Percentiles rank a stretch among this genome's conserved stretches.
Conservation (phyloP, 2,113 vertebrate genomes). For the Mormyrus iriodes region DNA sequence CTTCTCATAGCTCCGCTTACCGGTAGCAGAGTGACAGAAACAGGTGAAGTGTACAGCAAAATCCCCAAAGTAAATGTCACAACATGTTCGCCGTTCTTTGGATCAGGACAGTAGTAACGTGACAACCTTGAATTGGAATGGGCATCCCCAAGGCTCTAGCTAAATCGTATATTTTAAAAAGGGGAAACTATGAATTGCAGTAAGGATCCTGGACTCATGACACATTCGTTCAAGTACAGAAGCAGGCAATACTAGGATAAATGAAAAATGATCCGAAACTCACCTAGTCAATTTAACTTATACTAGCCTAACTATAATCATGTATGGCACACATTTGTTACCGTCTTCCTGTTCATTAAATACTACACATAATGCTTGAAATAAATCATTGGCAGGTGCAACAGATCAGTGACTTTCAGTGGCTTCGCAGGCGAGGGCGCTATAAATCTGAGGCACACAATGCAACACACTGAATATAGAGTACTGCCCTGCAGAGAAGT, state of each 20-base stretch:
- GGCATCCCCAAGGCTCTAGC: constrained; percentile 14
- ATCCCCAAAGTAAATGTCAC: constrained; percentile 22
- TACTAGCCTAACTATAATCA: neutral
- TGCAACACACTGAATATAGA: no score
- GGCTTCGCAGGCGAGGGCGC: neutral
- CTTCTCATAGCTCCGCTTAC: constrained; percentile 11
- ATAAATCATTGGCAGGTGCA: constrained; percentile 9
- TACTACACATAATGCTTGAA: neutral
- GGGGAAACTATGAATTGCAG: neutral
- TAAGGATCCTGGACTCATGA: neutral
- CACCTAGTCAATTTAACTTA: neutral
- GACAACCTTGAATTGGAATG: constrained; percentile 21
- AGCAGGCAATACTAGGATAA: neutral
- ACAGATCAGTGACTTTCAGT: neutral
- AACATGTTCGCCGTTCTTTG: constrained; percentile 16
- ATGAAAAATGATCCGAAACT: neutral
- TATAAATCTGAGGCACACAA: neutral
- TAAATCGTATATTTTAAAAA: constrained; percentile 1
- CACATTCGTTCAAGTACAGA: neutral
- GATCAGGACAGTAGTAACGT: constrained; percentile 1
- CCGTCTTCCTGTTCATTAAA: neutral
- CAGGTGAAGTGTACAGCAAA: constrained; percentile 26
- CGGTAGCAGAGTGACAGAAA: constrained; percentile 22
- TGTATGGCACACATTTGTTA: neutral
- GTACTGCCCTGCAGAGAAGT: neutral